A percentile compares a stretch with the other conserved stretches of the same genome.
Conservation (phyloP, 2,113 vertebrate genomes). For the Eretmodus cyanostictus region DNA sequence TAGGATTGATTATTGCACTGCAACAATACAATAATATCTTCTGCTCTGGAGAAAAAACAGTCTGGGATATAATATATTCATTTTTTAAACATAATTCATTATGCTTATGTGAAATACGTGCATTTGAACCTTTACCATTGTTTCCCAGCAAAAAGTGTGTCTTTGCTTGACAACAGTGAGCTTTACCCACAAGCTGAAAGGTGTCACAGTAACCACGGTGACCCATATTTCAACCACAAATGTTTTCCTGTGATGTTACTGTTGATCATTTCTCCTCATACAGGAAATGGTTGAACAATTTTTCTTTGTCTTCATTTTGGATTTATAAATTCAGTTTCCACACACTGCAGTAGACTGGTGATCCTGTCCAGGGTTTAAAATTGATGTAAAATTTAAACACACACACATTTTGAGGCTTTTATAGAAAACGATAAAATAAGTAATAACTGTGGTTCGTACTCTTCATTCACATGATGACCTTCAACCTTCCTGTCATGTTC, state of each 20-base stretch:
- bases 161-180: not conserved
- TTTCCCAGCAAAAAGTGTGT: not conserved
- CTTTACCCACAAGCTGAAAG: not conserved
- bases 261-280: not conserved
- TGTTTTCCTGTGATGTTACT: not conserved
- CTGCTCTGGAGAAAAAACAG: not conserved
- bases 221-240: not conserved
- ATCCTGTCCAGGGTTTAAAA: not conserved
- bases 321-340: not conserved
- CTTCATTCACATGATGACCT: not conserved
- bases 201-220: not conserved
- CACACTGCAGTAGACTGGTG: not conserved
- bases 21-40: not conserved
- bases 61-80: not conserved
- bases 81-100: fast-evolving
- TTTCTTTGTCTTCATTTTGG: not conserved
- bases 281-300: not conserved
- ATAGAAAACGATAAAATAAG: fast-evolving
- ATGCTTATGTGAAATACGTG: not conserved
- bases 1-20: not conserved
- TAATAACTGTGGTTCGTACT: not conserved
- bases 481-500: not conserved
- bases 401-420: not conserved
- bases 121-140: fast-evolving
- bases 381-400: not conserved